Percentiles rank a stretch among this genome's conserved stretches.
Conservation (phyloP, 2,888 invertebrate genomes). For the Meiosimyza decipiens region DNA sequence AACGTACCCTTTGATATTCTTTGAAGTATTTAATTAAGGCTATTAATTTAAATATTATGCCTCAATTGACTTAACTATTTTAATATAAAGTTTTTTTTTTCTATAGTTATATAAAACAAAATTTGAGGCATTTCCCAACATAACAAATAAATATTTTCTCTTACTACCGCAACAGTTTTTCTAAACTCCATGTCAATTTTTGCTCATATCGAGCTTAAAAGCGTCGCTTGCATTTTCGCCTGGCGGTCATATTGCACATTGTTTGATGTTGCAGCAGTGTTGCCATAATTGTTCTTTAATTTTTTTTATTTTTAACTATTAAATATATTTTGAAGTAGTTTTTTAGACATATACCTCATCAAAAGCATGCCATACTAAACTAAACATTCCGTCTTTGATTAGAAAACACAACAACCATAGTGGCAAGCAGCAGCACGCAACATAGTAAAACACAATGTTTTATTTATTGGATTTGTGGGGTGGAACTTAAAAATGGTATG, state of each 20-base stretch:
- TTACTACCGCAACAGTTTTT: not conserved
- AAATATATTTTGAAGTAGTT: not conserved
- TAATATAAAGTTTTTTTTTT: too few species aligned
- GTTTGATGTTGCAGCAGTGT: constrained; percentile 20
- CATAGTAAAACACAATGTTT: too few species aligned
- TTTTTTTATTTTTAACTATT: constrained; percentile 8
- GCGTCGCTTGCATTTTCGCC: not conserved
- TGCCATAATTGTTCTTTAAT: not conserved
- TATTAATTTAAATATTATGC: too few species aligned
- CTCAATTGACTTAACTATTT: too few species aligned
- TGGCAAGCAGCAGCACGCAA: too few species aligned
- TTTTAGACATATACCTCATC: not conserved
- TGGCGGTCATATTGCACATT: constrained; percentile 26
- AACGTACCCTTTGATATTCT: too few species aligned
- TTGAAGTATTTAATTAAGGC: too few species aligned
- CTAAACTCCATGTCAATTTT: not conserved
- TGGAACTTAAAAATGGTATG: too few species aligned
- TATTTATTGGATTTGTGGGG: too few species aligned
- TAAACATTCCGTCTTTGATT: constrained; percentile 8
- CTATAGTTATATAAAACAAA: too few species aligned
- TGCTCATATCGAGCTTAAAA: constrained; percentile 9
- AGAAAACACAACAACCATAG: too few species aligned
- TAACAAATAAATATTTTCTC: not conserved
- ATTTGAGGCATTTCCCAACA: not conserved
- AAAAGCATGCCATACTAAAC: constrained; percentile 28